Base-by-base conservation (phyloP, 2,888 invertebrate genomes). In the Chloromyia formosa region DNA sequence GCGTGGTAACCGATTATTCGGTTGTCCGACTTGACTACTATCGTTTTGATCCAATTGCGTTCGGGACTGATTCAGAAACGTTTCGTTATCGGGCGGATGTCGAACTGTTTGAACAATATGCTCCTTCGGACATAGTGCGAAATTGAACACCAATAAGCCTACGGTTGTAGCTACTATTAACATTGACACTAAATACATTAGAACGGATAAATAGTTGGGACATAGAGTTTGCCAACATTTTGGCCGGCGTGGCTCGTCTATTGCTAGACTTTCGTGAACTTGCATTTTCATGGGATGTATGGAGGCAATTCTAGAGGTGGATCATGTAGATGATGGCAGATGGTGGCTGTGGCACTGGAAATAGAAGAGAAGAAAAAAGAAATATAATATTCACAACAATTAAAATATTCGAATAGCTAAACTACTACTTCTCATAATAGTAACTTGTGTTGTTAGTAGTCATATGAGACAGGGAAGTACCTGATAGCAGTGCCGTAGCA, bases 91-190 rank as follows among this genome's bases (percentile, higher is more conserved):
- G 12, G 42, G n/a, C 16, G 62, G 12, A 14, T 9, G 5, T 7
- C 66, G 45, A 49, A 49, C 22, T 77, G 66, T 66, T 45, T 66
- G 66, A 20, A 66, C 49, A 14, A 66, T 22, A 12, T 49, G 66
- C 16, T 87, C 84, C 73, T 87, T 86, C 1, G 89, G 88, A 79
- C 92, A 92, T 0, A 91, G 89, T 16, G 92, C 90, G 80, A 93
- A 90, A 83, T 92, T 92, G 83, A 93, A 93, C 22, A 93, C 93
- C 78, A 94, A 85, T 42, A 94, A 88, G 7, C 92, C 92, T 1
- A 92, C 92, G 58, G 90, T 90, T 35, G 27, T 35, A 7, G 27
- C 27, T 35, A 35, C 27, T 27, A 93, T 87, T 66, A 22, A 66
- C 27, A 66, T 22, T 45, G 45, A 66, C 16, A 49, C n/a, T 69